These are phyloP conservation scores for Ceratotherium simum DNA, from an alignment of 2,113 vertebrate genomes.

Conservation along the genomic window DNA sequence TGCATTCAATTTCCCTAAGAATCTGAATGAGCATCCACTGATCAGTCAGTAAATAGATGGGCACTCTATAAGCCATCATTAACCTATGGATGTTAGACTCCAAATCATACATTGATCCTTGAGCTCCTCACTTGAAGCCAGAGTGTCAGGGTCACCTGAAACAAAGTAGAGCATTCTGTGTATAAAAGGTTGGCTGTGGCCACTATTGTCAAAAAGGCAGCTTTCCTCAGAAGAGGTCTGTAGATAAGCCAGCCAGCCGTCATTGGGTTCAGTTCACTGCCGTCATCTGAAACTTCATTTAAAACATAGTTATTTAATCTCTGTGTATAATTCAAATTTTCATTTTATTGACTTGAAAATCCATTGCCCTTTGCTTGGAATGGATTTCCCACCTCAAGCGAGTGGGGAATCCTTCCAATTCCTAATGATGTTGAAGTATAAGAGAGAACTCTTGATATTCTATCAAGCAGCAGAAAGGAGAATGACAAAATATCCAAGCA, in stretches of 20 bases:
- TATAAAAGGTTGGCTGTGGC: not conserved
- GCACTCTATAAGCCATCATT: not conserved
- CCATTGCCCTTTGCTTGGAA: not conserved
- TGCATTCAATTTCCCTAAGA: not conserved
- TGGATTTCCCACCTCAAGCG: not conserved
- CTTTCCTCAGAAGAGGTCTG: not conserved
- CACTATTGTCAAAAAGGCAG: not conserved
- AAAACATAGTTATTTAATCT: not conserved
- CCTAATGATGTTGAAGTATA: not conserved
- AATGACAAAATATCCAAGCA: not conserved
- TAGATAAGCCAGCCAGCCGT: not conserved
- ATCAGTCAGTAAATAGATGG: not conserved
- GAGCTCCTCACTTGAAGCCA: not conserved
- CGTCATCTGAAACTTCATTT: not conserved
- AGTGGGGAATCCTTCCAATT: not conserved
- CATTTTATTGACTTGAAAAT: not conserved
- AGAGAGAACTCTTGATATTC: not conserved
- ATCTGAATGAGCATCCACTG: not conserved
- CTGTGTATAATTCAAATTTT: not conserved
- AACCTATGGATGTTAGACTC: not conserved
- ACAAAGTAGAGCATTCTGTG: not conserved
- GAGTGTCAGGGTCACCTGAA: not conserved
- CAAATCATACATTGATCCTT: not conserved
- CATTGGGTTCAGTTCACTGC: not conserved
- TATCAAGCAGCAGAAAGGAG: not conserved